Percentiles rank a stretch among this genome's conserved stretches.
Evolutionary conservation across 2,888 invertebrate genomes (phyloP).

Genomic region (Dasysyrphus albostriatus): DNA sequence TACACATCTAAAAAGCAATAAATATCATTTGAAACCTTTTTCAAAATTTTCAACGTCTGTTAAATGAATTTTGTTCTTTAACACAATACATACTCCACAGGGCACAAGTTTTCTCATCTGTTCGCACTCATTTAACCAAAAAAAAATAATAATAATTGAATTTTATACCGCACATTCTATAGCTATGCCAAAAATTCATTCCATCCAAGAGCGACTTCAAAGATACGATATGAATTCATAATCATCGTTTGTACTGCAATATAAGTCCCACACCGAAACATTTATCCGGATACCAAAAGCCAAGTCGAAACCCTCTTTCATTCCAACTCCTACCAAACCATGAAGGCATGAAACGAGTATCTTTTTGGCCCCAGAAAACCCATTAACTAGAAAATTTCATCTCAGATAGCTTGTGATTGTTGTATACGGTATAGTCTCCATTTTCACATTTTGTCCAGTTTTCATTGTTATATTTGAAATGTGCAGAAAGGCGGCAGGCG

Average conservation of each 20-base stretch:
- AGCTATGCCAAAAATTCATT: slow-evolving; percentile 48
- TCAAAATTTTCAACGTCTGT: not conserved
- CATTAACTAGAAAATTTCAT: slow-evolving; percentile 66
- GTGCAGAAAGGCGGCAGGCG: not conserved
- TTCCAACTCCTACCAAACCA: not conserved
- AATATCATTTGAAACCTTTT: slow-evolving; percentile 19
- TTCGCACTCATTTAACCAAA: slow-evolving; percentile 51
- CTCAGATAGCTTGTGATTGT: slow-evolving; percentile 39
- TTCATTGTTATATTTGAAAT: slow-evolving; percentile 51
- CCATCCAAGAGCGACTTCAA: slow-evolving; percentile 23
- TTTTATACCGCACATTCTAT: slow-evolving; percentile 64
- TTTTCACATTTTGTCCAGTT: slow-evolving; percentile 61
- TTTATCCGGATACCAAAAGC: slow-evolving; percentile 51
- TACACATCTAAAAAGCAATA: not conserved
- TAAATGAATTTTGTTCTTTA: not conserved
- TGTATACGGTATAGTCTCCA: slow-evolving; percentile 8
- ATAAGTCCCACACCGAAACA: slow-evolving; percentile 59
- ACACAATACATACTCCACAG: not conserved
- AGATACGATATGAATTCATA: slow-evolving; percentile 72
- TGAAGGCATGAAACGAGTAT: slow-evolving; percentile 44
- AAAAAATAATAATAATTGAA: slow-evolving; percentile 55
- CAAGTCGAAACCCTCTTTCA: slow-evolving; percentile 36
- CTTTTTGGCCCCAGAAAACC: slow-evolving; percentile 51
- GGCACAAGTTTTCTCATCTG: slow-evolving; percentile 18
- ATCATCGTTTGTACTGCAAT: slow-evolving; percentile 50